These are phyloP conservation scores for Wasmannia auropunctata DNA, from an alignment of 1,140 invertebrate species.

Conservation along the genomic window DNA sequence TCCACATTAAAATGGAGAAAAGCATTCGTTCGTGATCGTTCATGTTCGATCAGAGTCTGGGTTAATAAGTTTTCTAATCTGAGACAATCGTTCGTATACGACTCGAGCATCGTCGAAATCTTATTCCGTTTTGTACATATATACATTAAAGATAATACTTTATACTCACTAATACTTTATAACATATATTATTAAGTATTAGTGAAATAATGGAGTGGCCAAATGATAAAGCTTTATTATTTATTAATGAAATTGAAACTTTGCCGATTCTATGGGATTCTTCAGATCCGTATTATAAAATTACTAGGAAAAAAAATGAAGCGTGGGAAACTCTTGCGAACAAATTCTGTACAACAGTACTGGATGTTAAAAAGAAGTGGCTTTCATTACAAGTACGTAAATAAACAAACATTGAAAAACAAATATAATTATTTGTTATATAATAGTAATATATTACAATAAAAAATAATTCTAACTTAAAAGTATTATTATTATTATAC, in stretches of 20 bases:
- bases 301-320: neutral
- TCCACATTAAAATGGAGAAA: neutral
- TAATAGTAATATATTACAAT: neutral
- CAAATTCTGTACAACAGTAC: neutral
- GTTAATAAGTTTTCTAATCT: neutral
- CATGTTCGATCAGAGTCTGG: neutral
- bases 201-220: conserved; percentile 3
- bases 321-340: neutral
- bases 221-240: conserved; percentile 12
- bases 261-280: conserved; percentile 9
- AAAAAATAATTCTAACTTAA: neutral
- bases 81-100: neutral
- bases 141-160: neutral
- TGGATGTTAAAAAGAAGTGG: conserved; percentile 16
- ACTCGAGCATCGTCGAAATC: neutral
- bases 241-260: neutral
- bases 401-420: no score
- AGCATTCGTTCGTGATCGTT: conserved; percentile 7
- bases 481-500: neutral
- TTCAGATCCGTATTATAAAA: conserved; percentile 7
- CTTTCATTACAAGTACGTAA: neutral
- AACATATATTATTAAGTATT: neutral
- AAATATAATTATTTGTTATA: neutral
- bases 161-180: no score
- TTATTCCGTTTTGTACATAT: neutral